Base-by-base conservation (phyloP, 64 coral and sea anemone genomes). In the Stylophora pistillata region DNA sequence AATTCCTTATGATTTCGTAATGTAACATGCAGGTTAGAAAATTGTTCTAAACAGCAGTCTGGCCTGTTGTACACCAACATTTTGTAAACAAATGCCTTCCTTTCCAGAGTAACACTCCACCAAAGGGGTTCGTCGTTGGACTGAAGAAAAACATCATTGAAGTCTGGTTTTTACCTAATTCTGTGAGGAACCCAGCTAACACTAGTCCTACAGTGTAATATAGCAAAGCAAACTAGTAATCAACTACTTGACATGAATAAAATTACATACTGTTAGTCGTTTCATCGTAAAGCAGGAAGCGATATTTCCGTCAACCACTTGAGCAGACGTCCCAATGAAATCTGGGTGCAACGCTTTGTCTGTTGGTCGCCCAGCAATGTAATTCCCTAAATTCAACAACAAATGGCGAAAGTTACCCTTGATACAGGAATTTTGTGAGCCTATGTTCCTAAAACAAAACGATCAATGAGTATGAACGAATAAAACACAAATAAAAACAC, bases 81-180 rank as follows among this genome's bases (percentile, higher is more conserved):
- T 63, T 71, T 62, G 74, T 74, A 30, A 7, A 91, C 82, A 34
- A 86, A 91, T 13, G 84, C 62, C 23, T 10, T 9, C 23, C 52
- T 56, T 64, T 85, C 18, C 52, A 64, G 25, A 86, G 73, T 55
- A 86, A 60, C 47, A 91, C 81, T 53, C 71, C 72, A 84, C 80
- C 80, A 84, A 56, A 68, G 31, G 30, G 21, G 33, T 13, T 91
- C 5, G 21, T 58, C 57, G 73, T 76, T 31, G 76, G 55, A 63
- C 17, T 32, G 12, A 74, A 59, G 1, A 54, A 53, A 28, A 17
- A 31, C 2, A 10, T 71, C 16, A 5, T 9, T n/a, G n/a, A 25
- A 12, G 9, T 47, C 37, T 47, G 3, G 37, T 47, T 47, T 47
- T n/a, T n/a, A n/a, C n/a, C n/a, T n/a, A n/a, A n/a, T n/a, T n/a